These are phyloP conservation scores for Scophthalmus maximus DNA, from an alignment of 2,113 vertebrate genomes.

Conservation along the genomic window DNA sequence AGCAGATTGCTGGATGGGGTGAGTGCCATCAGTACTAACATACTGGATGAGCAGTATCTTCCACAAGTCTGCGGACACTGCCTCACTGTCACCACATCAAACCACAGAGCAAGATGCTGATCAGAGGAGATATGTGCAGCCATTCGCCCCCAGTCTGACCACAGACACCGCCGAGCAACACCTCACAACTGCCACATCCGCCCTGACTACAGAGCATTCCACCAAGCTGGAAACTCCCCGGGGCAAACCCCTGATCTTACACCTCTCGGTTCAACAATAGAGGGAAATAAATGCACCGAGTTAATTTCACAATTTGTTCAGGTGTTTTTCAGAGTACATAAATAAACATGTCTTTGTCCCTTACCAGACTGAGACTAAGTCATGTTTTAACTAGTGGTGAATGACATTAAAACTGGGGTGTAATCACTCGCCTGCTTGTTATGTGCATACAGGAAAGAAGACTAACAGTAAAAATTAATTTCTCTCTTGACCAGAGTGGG, in stretches of 20 bases:
- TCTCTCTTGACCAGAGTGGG: constrained; percentile 20
- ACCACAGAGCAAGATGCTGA: constrained; percentile 39
- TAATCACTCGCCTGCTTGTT: constrained; percentile 35
- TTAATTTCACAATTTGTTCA: neutral
- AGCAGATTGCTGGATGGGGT: neutral
- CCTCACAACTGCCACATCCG: constrained; percentile 68
- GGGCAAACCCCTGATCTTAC: constrained; percentile 66
- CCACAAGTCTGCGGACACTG: constrained; percentile 12
- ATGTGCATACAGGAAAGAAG: constrained; percentile 33
- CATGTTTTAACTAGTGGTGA: constrained; percentile 35
- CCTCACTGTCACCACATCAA: constrained; percentile 51
- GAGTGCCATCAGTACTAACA: neutral
- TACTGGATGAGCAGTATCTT: neutral
- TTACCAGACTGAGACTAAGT: constrained; percentile 42
- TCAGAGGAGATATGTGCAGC: constrained; percentile 33
- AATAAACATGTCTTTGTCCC: constrained; percentile 51
- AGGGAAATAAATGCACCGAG: constrained; percentile 15
- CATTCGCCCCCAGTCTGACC: constrained; percentile 45
- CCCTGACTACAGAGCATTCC: constrained; percentile 35
- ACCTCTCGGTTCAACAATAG: constrained; percentile 33
- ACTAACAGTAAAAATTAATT: constrained; percentile 12
- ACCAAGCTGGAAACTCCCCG: constrained; percentile 74
- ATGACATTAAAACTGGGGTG: constrained; percentile 48
- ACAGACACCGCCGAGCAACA: constrained; percentile 64
- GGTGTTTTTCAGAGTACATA: constrained; percentile 32